Evolutionary conservation across 2,113 vertebrate species (phyloP).

Genomic region (Actenoides hombroni): DNA sequence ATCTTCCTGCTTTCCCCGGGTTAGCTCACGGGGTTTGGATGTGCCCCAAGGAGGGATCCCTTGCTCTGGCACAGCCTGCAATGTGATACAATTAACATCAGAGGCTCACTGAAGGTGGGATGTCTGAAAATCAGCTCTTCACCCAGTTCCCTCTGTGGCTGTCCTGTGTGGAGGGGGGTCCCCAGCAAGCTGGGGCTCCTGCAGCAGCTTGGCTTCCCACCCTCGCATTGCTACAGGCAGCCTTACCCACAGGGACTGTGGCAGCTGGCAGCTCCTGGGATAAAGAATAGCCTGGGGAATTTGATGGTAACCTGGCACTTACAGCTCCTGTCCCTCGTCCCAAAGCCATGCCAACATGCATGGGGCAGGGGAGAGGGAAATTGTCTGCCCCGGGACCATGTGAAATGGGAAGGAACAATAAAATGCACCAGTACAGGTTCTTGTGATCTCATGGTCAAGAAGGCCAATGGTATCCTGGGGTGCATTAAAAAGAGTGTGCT

Average conservation of each 20-base stretch:
- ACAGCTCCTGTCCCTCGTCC: neutral
- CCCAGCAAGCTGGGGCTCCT: neutral
- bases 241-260: too few species aligned
- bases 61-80: neutral
- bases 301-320: accelerated
- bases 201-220: neutral
- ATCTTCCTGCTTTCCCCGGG: accelerated
- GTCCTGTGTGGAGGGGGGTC: accelerated
- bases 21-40: neutral
- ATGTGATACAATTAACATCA: accelerated
- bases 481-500: too few species aligned
- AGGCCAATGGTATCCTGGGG: too few species aligned
- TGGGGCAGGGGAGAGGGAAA: neutral
- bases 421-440: too few species aligned
- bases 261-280: neutral
- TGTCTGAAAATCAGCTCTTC: neutral
- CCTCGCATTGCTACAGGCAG: neutral
- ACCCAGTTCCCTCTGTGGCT: neutral
- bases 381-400: neutral
- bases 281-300: neutral
- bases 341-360: neutral
- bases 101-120: accelerated
- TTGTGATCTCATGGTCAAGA: too few species aligned
- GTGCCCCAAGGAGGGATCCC: neutral
- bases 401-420: too few species aligned